These are phyloP conservation scores for Nannoperca australis DNA, from an alignment of 2,797 vertebrate genomes.

Conservation along the genomic window DNA sequence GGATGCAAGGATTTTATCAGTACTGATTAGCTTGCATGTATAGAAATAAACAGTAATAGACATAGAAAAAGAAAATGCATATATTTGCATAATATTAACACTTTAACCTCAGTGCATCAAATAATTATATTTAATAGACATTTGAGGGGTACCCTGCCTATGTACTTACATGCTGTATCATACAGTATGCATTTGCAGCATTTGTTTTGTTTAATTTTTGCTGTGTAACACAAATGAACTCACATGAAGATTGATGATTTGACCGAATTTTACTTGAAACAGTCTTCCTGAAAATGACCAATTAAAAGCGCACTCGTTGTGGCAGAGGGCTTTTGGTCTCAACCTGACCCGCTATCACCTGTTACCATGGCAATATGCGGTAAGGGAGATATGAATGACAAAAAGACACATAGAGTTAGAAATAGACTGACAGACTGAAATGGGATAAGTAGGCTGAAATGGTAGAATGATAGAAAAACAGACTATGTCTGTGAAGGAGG, in stretches of 20 bases:
- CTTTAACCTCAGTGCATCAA: background rate
- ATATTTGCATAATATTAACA: background rate
- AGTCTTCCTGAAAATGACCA: background rate
- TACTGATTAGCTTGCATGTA: background rate
- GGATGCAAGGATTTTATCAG: background rate
- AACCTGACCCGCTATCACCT: slow-evolving; percentile 43
- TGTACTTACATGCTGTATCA: background rate
- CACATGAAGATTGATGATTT: background rate
- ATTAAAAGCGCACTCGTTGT: slow-evolving; percentile 10
- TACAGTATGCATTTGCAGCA: background rate
- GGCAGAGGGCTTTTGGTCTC: slow-evolving; percentile 15
- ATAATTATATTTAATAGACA: background rate
- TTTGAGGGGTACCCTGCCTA: background rate
- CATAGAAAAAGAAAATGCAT: background rate
- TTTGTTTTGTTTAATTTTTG: background rate
- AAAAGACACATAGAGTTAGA: slow-evolving; percentile 19
- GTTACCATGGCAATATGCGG: slow-evolving; percentile 67
- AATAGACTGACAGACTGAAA: slow-evolving; percentile 19
- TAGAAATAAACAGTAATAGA: background rate
- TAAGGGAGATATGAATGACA: slow-evolving; percentile 9
- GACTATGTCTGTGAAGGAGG: slow-evolving; percentile 15
- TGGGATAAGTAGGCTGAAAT: slow-evolving; percentile 36
- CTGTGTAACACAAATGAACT: background rate
- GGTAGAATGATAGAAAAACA: slow-evolving; percentile 28
- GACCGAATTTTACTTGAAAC: background rate